Evolutionary conservation across 2,888 invertebrate species (phyloP).

Genomic region (Liodrosophila aerea): DNA sequence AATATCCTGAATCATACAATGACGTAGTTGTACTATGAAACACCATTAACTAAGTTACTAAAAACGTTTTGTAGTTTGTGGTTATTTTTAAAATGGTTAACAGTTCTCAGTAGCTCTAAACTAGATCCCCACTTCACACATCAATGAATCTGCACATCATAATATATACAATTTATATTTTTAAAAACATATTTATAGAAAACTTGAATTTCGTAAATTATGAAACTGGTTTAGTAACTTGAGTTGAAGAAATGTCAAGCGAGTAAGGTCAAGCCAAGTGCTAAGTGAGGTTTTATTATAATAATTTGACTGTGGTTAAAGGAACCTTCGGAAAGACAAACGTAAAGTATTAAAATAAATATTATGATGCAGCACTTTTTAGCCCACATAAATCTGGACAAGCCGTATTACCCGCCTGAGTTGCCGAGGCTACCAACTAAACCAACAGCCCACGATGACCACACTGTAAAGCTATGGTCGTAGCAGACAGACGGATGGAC

Average conservation of each 20-base stretch:
- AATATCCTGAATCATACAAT: not conserved
- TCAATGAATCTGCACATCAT: too few relatives aligned
- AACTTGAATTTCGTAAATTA: not conserved
- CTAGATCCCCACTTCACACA: too few relatives aligned
- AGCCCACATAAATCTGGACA: constrained; percentile 12
- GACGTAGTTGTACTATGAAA: not conserved
- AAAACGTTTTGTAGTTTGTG: too few relatives aligned
- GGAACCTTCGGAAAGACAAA: constrained; percentile 15
- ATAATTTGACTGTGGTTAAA: constrained; percentile 8
- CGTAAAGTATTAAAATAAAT: constrained; percentile 45
- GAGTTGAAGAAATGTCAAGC: too few relatives aligned
- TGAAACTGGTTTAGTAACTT: too few relatives aligned
- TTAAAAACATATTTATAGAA: too few relatives aligned
- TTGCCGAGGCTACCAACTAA: constrained; percentile 43
- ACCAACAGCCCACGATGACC: constrained; percentile 33
- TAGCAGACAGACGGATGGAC: not conserved
- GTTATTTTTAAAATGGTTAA: not conserved
- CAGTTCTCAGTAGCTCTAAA: not conserved
- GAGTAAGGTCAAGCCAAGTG: constrained; percentile 1
- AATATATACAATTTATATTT: too few relatives aligned
- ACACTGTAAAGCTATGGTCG: constrained; percentile 12
- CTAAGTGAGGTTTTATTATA: constrained; percentile 6
- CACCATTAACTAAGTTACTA: too few relatives aligned
- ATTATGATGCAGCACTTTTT: constrained; percentile 37
- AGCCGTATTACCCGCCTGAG: constrained; percentile 22